phyloP scores from a whole-genome alignment of 2,797 vertebrate genomes.

The Mycteria americana region DNA sequence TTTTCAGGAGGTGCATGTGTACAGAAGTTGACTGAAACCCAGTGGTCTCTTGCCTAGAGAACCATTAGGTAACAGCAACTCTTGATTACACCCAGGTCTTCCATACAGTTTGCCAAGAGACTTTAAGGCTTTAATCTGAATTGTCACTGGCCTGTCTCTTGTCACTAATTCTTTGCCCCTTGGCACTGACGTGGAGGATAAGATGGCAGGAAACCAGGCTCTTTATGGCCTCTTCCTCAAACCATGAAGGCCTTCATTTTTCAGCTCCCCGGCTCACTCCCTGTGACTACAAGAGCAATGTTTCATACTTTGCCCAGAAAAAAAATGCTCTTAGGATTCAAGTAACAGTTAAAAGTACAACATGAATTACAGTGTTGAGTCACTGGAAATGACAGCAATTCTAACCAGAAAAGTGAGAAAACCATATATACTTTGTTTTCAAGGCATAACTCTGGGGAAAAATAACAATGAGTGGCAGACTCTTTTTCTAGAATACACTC shows the following conservation, averaged over 20 bases:
- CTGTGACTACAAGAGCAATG: background rate
- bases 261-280: background rate
- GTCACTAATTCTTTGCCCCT: background rate
- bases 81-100: background rate
- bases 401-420: slow-evolving; percentile 46
- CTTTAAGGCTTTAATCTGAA: background rate
- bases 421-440: slow-evolving; percentile 23
- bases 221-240: background rate
- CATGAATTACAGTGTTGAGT: slow-evolving; percentile 32
- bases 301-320: slow-evolving; percentile 15
- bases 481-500: background rate
- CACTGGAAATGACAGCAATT: slow-evolving; percentile 36
- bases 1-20: background rate
- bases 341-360: slow-evolving; percentile 37
- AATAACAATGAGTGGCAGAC: background rate
- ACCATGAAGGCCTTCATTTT: background rate
- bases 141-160: background rate
- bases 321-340: slow-evolving; percentile 2
- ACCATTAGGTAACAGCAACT: background rate
- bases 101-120: background rate
- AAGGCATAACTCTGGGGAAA: background rate
- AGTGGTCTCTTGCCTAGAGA: background rate
- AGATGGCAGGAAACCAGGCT: background rate
- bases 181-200: background rate
- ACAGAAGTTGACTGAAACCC: background rate